Evolutionary conservation across 2,113 vertebrate species (phyloP), one percentile per base, ranked within the genome.

Genomic region (Symphodus melops): DNA sequence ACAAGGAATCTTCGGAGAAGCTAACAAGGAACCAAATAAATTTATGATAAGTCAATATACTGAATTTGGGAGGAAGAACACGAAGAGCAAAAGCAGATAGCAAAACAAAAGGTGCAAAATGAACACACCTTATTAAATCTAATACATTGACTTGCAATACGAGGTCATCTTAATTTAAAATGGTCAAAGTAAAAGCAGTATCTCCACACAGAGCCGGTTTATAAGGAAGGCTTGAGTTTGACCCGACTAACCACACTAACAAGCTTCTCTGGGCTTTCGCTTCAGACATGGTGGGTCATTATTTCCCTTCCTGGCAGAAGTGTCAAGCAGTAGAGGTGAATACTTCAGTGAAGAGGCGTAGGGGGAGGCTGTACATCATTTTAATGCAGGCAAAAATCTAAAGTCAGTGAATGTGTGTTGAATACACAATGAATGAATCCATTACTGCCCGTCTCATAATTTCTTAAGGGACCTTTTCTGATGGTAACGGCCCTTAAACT

Each of bases 201-300:
- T 78, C 28, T 7, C 28, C 51, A 39, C 44, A 48, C 66, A 48
- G 25, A 48, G 20, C 14, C 36, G 51, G 21, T 60, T 65, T 2
- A 65, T 42, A 25, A 19, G 33, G 63, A 36, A 44, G 36, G 16
- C 46, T 14, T 20, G 9, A 67, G 36, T 61, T 46, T 21, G 33
- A 57, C 16, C 8, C 0, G 2, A 49, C 41, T 44, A 37, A 69
- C 49, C 23, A 52, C 19, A 4, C 61, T 79, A 79, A 81, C 81
- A 72, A 82, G 72, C 60, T 41, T 41, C 54, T 72, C 0, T 1
- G 44, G 53, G 56, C 28, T 65, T 71, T 42, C 1, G 16, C 23
- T 39, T 61, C 53, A 28, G 52, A 37, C 14, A 53, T 23, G 11
- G 14, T 48, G 66, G 85, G 42, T 60, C 74, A 73, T 82, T 82